phyloP scores from a whole-genome alignment of 1,140 invertebrate genomes.

The Camponotus floridanus region DNA sequence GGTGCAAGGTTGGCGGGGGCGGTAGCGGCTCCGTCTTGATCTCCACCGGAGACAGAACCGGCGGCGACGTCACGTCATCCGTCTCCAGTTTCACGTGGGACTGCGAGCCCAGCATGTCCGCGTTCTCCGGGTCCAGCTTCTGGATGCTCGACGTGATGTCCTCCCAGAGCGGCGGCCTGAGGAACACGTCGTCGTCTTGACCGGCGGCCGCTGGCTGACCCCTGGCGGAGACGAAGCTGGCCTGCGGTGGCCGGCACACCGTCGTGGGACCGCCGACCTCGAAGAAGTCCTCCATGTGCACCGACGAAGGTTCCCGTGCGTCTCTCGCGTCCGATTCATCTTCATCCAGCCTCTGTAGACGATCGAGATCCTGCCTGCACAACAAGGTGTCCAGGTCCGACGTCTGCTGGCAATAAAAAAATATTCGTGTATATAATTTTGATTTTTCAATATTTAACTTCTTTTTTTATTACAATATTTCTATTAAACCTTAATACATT shows the following conservation, averaged over 20 bases:
- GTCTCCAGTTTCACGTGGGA: slow-evolving; percentile 90
- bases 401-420: slow-evolving; percentile 85
- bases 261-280: slow-evolving; percentile 80
- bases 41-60: slow-evolving; percentile 90
- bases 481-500: too few species aligned
- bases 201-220: slow-evolving; percentile 81
- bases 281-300: slow-evolving; percentile 90
- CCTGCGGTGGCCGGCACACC: slow-evolving; percentile 80
- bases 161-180: slow-evolving; percentile 94
- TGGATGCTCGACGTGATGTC: slow-evolving; percentile 95
- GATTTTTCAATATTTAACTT: too few species aligned
- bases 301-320: slow-evolving; percentile 86
- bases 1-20: slow-evolving; percentile 86
- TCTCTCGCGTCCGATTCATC: slow-evolving; percentile 86
- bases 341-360: slow-evolving; percentile 86
- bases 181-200: slow-evolving; percentile 92
- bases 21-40: slow-evolving; percentile 90
- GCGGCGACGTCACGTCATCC: slow-evolving; percentile 89
- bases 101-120: slow-evolving; percentile 92
- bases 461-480: too few species aligned
- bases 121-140: slow-evolving; percentile 95
- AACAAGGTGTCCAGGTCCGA: slow-evolving; percentile 88
- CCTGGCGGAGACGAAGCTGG: slow-evolving; percentile 87
- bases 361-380: slow-evolving; percentile 88
- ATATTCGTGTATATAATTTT: background rate